Conservation (phyloP, 2,888 invertebrate species). For the Coenonympha arcania region DNA sequence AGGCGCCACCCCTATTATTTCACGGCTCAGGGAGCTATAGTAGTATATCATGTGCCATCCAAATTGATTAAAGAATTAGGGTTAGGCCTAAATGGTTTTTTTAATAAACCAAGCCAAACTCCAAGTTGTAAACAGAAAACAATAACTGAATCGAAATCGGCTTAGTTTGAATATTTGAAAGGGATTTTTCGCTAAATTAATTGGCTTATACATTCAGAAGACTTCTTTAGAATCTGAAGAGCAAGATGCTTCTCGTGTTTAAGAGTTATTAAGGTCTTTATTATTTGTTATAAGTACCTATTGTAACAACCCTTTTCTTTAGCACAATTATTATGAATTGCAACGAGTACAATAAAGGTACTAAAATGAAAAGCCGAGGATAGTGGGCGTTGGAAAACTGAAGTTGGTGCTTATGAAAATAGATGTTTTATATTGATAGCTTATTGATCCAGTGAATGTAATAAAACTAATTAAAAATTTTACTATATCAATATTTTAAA, state of each 20-base stretch:
- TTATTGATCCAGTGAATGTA: too few relatives aligned
- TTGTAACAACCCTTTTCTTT: neutral
- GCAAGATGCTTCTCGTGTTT: conserved; percentile 12
- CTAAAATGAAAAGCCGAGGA: neutral
- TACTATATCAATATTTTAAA: too few relatives aligned
- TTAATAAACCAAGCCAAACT: neutral
- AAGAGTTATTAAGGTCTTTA: conserved; percentile 1
- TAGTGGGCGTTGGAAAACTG: neutral
- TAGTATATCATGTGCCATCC: too few relatives aligned
- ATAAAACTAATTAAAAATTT: too few relatives aligned
- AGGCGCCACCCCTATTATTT: too few relatives aligned
- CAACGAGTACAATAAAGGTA: neutral
- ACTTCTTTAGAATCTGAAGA: conserved; percentile 14
- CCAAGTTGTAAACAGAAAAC: too few relatives aligned
- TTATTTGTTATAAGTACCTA: neutral
- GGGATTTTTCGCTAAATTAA: conserved; percentile 14
- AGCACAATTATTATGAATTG: conserved; percentile 2
- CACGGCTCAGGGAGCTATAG: too few relatives aligned
- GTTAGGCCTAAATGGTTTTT: neutral
- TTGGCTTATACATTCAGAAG: conserved; percentile 19
- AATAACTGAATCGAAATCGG: conserved; percentile 15
- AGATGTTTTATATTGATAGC: too few relatives aligned
- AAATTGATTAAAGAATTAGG: too few relatives aligned
- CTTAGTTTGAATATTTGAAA: conserved; percentile 9
- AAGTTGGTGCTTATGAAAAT: neutral